Evolutionary conservation across 1,140 invertebrate species (phyloP).

Genomic region (Diachasma alloeum): DNA sequence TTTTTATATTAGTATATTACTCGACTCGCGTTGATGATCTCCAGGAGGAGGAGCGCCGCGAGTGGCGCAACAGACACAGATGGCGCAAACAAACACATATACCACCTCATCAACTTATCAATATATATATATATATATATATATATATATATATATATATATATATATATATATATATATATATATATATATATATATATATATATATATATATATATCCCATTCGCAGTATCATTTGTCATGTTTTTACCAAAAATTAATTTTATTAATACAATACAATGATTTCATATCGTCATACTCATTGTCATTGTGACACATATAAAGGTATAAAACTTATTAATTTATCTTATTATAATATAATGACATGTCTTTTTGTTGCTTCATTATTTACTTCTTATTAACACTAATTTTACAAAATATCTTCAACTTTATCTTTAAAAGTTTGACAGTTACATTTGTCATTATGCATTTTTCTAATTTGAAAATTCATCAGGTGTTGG

Average conservation of each 20-base stretch:
- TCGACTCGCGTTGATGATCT: no score
- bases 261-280: not conserved
- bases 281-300: not conserved
- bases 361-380: not conserved
- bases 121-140: no score
- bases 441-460: not conserved
- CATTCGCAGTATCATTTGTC: not conserved
- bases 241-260: not conserved
- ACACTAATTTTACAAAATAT: not conserved
- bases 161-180: no score
- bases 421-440: not conserved
- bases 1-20: no score
- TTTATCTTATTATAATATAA: constrained; percentile 1
- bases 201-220: not conserved
- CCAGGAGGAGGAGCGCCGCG: no score
- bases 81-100: no score
- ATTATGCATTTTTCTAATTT: not conserved
- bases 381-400: not conserved
- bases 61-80: not conserved
- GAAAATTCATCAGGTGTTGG: not conserved
- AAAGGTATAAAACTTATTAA: not conserved
- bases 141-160: no score
- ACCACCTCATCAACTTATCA: no score
- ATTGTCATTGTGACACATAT: not conserved
- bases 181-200: no score